These are phyloP conservation scores for Apis florea DNA, from an alignment of 1,140 invertebrate species.

Conservation along the genomic window DNA sequence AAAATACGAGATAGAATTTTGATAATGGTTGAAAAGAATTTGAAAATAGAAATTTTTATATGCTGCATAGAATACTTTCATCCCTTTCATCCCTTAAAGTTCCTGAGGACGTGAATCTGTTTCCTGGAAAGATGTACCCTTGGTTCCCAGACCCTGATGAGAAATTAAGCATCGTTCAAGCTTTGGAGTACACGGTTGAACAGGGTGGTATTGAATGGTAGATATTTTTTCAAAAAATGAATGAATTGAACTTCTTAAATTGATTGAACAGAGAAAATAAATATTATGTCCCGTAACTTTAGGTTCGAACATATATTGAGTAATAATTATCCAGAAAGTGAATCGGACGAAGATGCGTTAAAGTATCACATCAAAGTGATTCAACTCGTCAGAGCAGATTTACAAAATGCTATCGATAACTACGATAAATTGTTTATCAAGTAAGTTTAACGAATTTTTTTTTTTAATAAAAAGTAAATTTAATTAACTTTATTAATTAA, in stretches of 20 bases:
- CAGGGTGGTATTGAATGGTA: slow-evolving; percentile 88
- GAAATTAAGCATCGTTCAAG: slow-evolving; percentile 82
- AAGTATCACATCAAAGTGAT: slow-evolving; percentile 91
- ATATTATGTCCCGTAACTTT: not conserved
- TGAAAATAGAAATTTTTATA: too few relatives aligned
- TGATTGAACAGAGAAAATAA: not conserved
- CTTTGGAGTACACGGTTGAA: slow-evolving; percentile 84
- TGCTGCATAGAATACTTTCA: slow-evolving; percentile 81
- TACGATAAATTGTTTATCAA: slow-evolving; percentile 91
- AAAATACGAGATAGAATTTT: too few relatives aligned
- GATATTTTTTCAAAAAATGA: slow-evolving; percentile 8
- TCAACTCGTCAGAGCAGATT: slow-evolving; percentile 89
- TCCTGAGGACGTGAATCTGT: slow-evolving; percentile 84
- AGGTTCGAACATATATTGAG: slow-evolving; percentile 87
- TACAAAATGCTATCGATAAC: slow-evolving; percentile 89
- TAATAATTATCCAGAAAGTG: slow-evolving; percentile 83
- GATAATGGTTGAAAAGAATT: too few relatives aligned
- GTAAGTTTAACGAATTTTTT: slow-evolving; percentile 79
- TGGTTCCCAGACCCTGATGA: slow-evolving; percentile 83
- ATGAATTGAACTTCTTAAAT: not conserved
- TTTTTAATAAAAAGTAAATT: too few relatives aligned
- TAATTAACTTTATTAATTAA: slow-evolving; percentile 8
- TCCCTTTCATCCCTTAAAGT: slow-evolving; percentile 82
- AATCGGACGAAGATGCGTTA: slow-evolving; percentile 83
- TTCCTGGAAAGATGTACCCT: slow-evolving; percentile 85